These are phyloP conservation scores for Strigamia maritima DNA, from an alignment of 2,888 invertebrate species.

Conservation along the genomic window DNA sequence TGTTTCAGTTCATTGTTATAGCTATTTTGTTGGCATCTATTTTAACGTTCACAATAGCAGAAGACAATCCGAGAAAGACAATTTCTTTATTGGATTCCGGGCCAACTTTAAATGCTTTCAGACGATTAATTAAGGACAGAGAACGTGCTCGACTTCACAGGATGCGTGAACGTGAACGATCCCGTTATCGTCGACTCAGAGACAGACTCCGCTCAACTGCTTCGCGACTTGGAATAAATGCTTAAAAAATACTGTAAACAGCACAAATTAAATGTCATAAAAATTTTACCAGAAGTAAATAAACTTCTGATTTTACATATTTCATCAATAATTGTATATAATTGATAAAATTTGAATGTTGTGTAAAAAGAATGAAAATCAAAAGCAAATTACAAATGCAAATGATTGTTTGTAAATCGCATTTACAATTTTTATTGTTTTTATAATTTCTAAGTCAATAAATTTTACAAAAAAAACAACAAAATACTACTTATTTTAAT, in stretches of 20 bases:
- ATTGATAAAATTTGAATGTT: not conserved
- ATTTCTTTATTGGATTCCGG: conserved; percentile 32
- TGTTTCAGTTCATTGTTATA: conserved; percentile 10
- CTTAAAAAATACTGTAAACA: not conserved
- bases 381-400: not conserved
- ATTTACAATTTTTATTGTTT: not conserved
- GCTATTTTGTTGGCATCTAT: conserved; percentile 35
- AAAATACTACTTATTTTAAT: not conserved
- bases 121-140: conserved; percentile 34
- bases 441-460: not conserved
- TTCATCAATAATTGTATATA: not conserved
- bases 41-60: conserved; percentile 1
- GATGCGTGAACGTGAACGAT: conserved; percentile 29
- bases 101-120: conserved; percentile 30
- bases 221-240: conserved; percentile 16
- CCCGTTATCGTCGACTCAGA: conserved; percentile 35
- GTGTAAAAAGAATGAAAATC: not conserved
- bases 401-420: not conserved
- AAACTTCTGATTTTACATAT: not conserved
- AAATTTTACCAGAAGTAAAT: too few species aligned
- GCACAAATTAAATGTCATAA: not conserved
- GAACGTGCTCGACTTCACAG: conserved; percentile 7
- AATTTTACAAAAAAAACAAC: not conserved
- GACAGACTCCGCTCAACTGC: conserved; percentile 36
- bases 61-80: not conserved